A percentile compares a stretch with the other conserved stretches of the same genome.
Conservation (phyloP, 2,113 vertebrate species). For the Polypterus senegalus region DNA sequence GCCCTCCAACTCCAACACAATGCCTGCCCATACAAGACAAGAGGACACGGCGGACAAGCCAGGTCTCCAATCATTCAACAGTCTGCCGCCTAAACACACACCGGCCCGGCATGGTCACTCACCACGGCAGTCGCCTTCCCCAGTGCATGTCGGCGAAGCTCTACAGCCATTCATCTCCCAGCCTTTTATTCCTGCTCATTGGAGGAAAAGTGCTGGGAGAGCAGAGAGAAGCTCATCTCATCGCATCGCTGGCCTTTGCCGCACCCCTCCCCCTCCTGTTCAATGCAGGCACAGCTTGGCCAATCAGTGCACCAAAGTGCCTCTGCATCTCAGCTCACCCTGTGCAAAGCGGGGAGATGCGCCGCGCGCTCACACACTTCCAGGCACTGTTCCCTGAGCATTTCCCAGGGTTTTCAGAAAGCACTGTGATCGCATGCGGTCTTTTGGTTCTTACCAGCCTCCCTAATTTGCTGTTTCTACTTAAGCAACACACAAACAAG, state of each 20-base stretch:
- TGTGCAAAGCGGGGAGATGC: not conserved
- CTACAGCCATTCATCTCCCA: not conserved
- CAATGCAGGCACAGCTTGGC: conserved; percentile 52
- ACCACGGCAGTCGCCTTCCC: not conserved
- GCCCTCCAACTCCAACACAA: too few species aligned
- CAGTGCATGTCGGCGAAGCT: too few species aligned
- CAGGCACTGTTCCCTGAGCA: not conserved
- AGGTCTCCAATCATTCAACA: too few species aligned
- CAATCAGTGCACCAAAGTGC: conserved; percentile 35
- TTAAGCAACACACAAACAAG: too few species aligned
- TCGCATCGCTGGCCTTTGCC: not conserved
- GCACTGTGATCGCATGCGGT: conserved; percentile 16
- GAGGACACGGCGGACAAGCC: too few species aligned
- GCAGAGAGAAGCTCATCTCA: not conserved
- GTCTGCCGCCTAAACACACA: not conserved
- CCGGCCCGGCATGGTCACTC: not conserved
- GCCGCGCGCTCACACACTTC: too few species aligned
- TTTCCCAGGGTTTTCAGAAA: not conserved
- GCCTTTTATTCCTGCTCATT: not conserved
- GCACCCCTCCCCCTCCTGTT: conserved; percentile 34
- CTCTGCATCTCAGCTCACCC: too few species aligned
- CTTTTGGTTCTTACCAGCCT: conserved; percentile 2
- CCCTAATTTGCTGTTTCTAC: too few species aligned
- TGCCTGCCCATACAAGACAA: too few species aligned
- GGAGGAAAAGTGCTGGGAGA: too few species aligned